These are phyloP conservation scores for Dusona sp. DNA, from an alignment of 2,888 invertebrate genomes.

Conservation along the genomic window DNA sequence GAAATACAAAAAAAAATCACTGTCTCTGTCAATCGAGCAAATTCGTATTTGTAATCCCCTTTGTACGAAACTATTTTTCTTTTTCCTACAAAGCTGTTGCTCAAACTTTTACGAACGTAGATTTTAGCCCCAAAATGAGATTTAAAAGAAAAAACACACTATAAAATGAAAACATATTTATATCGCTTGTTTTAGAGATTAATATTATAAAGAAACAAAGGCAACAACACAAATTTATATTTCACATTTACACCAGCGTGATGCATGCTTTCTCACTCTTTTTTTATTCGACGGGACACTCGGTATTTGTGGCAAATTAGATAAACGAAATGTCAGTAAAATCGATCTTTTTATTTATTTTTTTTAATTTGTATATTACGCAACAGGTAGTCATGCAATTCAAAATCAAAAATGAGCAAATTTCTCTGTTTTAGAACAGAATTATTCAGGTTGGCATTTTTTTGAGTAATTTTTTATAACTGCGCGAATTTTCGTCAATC, in stretches of 20 bases:
- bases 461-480: background rate
- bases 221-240: slow-evolving; percentile 53
- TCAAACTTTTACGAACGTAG: slow-evolving; percentile 77
- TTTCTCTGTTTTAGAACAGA: background rate
- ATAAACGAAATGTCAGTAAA: background rate
- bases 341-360: background rate
- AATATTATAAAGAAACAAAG: slow-evolving; percentile 18
- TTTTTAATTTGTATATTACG: background rate
- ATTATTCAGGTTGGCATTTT: background rate
- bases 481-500: background rate
- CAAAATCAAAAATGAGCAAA: background rate
- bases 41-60: slow-evolving; percentile 46
- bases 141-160: slow-evolving; percentile 31
- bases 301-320: background rate
- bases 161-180: slow-evolving; percentile 11
- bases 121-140: slow-evolving; percentile 63
- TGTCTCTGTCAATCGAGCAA: slow-evolving; percentile 42
- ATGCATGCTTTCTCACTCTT: slow-evolving; percentile 15
- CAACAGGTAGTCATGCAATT: background rate
- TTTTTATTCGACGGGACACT: background rate
- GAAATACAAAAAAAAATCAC: slow-evolving; percentile 19
- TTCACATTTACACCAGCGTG: slow-evolving; percentile 44
- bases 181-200: slow-evolving; percentile 53
- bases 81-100: slow-evolving; percentile 76
- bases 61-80: slow-evolving; percentile 51